These are phyloP conservation scores for Pantala flavescens DNA, from an alignment of 1,140 invertebrate species.

Conservation along the genomic window DNA sequence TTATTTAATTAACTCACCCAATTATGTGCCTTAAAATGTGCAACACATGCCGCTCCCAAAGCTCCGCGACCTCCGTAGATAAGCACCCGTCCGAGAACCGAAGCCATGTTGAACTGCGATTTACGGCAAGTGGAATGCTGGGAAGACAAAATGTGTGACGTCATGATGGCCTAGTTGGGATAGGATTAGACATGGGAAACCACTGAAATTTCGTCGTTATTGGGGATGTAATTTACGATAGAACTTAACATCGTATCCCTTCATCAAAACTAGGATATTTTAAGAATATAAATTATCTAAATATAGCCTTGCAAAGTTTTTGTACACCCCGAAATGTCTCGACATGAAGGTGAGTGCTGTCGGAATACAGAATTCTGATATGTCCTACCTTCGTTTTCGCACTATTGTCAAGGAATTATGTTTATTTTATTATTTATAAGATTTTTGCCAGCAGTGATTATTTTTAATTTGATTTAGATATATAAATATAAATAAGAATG, in stretches of 20 bases:
- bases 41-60: conserved; percentile 73
- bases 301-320: conserved; percentile 11
- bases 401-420: too few species aligned
- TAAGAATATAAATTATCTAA: conserved; percentile 14
- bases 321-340: conserved; percentile 15
- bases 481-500: too few species aligned
- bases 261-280: conserved; percentile 18
- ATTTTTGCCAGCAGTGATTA: too few species aligned
- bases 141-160: conserved; percentile 37
- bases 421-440: too few species aligned
- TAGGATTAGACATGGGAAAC: conserved; percentile 56
- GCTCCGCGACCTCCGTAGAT: conserved; percentile 93
- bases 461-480: too few species aligned
- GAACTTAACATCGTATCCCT: conserved; percentile 15
- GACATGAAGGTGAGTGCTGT: conserved; percentile 13
- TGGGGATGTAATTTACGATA: conserved; percentile 11
- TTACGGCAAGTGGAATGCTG: conserved; percentile 18
- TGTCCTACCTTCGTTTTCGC: not conserved
- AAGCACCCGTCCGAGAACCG: conserved; percentile 54
- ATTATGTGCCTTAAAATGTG: conserved; percentile 79
- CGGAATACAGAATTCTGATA: not conserved
- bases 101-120: conserved; percentile 15
- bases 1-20: conserved; percentile 50
- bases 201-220: conserved; percentile 36
- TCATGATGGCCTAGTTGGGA: conserved; percentile 60